phyloP scores from a whole-genome alignment of 2,888 invertebrate genomes.

The Drosophila subquinaria region DNA sequence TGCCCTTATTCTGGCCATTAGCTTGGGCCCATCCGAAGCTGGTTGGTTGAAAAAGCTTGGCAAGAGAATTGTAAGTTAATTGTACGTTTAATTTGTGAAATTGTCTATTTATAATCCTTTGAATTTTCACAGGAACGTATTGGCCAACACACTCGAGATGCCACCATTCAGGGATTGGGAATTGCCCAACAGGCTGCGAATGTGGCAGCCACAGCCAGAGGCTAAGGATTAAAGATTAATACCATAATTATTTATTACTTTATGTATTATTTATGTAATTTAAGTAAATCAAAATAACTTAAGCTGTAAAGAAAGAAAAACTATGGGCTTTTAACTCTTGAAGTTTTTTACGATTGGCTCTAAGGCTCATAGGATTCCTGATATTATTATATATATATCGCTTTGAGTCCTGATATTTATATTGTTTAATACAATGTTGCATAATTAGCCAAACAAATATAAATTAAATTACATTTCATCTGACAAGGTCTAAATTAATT shows the following conservation, averaged over 20 bases:
- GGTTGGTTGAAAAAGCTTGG: conserved; percentile 76
- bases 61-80: conserved; percentile 77
- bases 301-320: background rate
- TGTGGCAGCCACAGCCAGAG: conserved; percentile 75
- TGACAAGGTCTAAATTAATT: too few relatives aligned
- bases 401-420: too few relatives aligned
- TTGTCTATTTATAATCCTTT: background rate
- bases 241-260: conserved; percentile 18
- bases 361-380: too few relatives aligned
- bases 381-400: too few relatives aligned
- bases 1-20: conserved; percentile 71
- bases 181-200: conserved; percentile 79
- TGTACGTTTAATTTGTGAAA: too few relatives aligned
- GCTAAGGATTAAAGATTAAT: conserved; percentile 36
- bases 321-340: background rate
- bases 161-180: conserved; percentile 71
- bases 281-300: background rate
- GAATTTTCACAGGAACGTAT: conserved; percentile 66
- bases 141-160: conserved; percentile 80
- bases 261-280: conserved; percentile 5
- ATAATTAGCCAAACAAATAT: too few relatives aligned
- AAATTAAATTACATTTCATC: too few relatives aligned
- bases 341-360: background rate
- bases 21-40: conserved; percentile 74
- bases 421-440: background rate